Percentiles rank a stretch among this genome's conserved stretches.
These are phyloP conservation scores for Dasysyrphus albostriatus DNA, from an alignment of 2,888 invertebrate species.

Conservation along the genomic window DNA sequence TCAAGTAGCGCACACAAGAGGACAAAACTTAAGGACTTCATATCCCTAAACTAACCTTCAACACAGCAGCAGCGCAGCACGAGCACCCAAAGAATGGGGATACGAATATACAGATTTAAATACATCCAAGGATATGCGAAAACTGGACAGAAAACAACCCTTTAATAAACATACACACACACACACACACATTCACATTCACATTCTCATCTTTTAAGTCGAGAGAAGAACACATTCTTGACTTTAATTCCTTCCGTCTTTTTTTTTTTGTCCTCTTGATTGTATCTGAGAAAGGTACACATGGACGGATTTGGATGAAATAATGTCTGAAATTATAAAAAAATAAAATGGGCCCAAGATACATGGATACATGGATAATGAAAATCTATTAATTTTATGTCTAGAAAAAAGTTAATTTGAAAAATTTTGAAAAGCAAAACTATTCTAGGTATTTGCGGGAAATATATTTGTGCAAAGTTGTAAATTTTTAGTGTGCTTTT, in stretches of 20 bases:
- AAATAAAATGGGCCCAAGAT: no score
- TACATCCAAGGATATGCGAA: slow-evolving; percentile 28
- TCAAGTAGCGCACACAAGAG: slow-evolving; percentile 46
- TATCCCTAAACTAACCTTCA: slow-evolving; percentile 46
- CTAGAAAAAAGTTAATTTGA: no score
- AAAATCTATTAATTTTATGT: no score
- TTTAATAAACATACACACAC: slow-evolving; percentile 24
- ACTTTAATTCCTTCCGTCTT: slow-evolving; percentile 56
- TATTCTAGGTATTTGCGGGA: no score
- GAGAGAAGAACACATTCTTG: slow-evolving; percentile 30
- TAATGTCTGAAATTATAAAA: no score
- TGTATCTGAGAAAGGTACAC: neutral
- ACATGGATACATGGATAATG: no score
- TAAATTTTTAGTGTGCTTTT: no score
- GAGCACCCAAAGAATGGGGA: neutral
- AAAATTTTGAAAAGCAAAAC: no score
- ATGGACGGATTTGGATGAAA: neutral
- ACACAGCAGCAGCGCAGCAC: neutral
- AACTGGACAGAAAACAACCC: slow-evolving; percentile 40
- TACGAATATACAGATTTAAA: neutral
- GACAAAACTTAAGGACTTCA: slow-evolving; percentile 44
- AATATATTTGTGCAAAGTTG: no score
- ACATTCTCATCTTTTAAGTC: slow-evolving; percentile 5
- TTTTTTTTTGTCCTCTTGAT: slow-evolving; percentile 13
- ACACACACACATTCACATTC: slow-evolving; percentile 13